Evolutionary conservation across 2,113 vertebrate genomes (phyloP), one percentile per base, ranked within the genome.

Genomic region (Cyprinodon variegatus): DNA sequence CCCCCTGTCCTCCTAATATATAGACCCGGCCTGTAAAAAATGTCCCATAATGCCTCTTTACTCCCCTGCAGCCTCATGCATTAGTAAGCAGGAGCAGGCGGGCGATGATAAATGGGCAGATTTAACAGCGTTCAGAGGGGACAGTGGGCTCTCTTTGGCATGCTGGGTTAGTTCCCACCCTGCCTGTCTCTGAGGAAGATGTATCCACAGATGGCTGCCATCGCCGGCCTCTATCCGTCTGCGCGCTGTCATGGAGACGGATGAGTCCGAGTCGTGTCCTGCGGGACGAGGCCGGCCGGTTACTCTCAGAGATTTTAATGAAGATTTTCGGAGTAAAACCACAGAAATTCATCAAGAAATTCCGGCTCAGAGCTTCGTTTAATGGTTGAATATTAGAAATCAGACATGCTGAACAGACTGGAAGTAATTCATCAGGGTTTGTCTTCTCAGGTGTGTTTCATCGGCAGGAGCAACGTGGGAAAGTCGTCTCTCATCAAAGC

Each of bases 391-490:
- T 20, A 6, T 3, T 53, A 9, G 50, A 20, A 20, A 57, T 57
- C 41, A 41, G 5, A 41, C 9, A 41, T 9, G 2, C 70, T 7
- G 40, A 46, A 53, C 40, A 70, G 63, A 15, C 13, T 50, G 53
- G 3, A 12, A 43, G 8, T 50, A 17, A 43, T 59, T 38, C 0
- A 3, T 45, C 29, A 70, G 14, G 3, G 13, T 57, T 50, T 61
- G 17, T 67, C 77, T 90, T 46, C 3, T 40, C 87, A 99, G 98
- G 97, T 98, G 38, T 99, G 98, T 90, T 98, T 99, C 88, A 94
- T 99, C 46, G 98, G 98, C 79, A 93, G 96, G 59, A 99, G 98
- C 90, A 99, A 99, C 4, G 97, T 99, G 78, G 98, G 98, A 20
- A 99, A 99, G 75, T 99, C 98, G 0, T 98, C 97, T 4, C 92